phyloP scores from a whole-genome alignment of 2,113 vertebrate genomes.

The Engystomops pustulosus region DNA sequence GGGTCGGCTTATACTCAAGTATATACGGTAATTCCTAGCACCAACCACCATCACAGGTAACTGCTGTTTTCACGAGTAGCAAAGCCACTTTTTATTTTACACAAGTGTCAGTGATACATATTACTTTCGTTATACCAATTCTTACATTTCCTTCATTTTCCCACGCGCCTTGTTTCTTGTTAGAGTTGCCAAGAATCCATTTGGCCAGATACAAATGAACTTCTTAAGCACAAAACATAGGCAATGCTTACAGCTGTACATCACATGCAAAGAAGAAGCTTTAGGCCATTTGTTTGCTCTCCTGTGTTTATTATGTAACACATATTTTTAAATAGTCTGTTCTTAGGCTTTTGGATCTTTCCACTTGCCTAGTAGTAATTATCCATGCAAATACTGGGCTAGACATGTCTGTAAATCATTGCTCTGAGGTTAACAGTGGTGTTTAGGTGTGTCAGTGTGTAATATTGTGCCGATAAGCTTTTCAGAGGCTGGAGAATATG shows the following conservation, averaged over 20 bases:
- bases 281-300: background rate
- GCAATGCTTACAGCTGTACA: background rate
- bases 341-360: background rate
- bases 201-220: too few species aligned
- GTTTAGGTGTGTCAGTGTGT: background rate
- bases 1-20: too few species aligned
- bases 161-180: too few species aligned
- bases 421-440: background rate
- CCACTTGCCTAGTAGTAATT: background rate
- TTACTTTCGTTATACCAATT: too few species aligned
- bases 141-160: too few species aligned
- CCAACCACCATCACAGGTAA: too few species aligned
- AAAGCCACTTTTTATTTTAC: too few species aligned
- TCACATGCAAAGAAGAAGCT: background rate
- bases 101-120: too few species aligned
- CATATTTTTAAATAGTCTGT: background rate
- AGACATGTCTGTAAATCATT: conserved; percentile 38
- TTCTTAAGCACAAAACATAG: background rate
- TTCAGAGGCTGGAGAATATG: background rate
- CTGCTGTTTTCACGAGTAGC: too few species aligned
- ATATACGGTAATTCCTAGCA: too few species aligned
- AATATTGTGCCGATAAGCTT: background rate
- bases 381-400: conserved; percentile 27
- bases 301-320: background rate
- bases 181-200: too few species aligned